A percentile compares a stretch with the other conserved stretches of the same genome.
These are phyloP conservation scores for Enteromius anoplus DNA, from an alignment of 2,797 vertebrate species.

Conservation along the genomic window DNA sequence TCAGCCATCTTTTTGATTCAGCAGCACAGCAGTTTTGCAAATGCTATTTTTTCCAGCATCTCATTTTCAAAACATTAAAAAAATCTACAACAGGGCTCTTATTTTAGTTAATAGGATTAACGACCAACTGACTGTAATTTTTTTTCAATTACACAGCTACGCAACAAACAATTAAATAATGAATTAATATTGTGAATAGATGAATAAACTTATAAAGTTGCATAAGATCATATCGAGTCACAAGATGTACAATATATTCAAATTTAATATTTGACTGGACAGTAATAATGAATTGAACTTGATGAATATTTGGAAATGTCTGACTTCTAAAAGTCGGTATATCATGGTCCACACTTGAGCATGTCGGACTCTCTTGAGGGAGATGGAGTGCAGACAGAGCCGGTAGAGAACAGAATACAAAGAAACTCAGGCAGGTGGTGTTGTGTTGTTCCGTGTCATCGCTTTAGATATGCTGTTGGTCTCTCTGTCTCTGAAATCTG, in stretches of 20 bases:
- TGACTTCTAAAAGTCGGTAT: neutral
- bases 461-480: conserved; percentile 6
- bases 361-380: neutral
- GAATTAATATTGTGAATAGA: neutral
- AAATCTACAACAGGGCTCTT: neutral
- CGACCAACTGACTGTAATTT: neutral
- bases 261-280: neutral
- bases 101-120: neutral
- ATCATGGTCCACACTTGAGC: neutral
- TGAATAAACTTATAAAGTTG: neutral
- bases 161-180: neutral
- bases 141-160: neutral
- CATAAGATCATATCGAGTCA: neutral
- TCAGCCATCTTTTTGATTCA: neutral
- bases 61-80: neutral
- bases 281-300: neutral
- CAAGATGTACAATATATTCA: too few relatives aligned
- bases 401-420: conserved; percentile 8
- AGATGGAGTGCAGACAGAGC: neutral
- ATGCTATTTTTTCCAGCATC: neutral
- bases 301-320: neutral
- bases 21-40: neutral
- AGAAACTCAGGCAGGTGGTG: neutral
- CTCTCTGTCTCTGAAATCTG: conserved; percentile 9
- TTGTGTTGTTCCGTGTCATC: neutral